A percentile compares a stretch with the other conserved stretches of the same genome.
Evolutionary conservation across 2,113 vertebrate species (phyloP).

Genomic region (Rhabdornis inornatus): DNA sequence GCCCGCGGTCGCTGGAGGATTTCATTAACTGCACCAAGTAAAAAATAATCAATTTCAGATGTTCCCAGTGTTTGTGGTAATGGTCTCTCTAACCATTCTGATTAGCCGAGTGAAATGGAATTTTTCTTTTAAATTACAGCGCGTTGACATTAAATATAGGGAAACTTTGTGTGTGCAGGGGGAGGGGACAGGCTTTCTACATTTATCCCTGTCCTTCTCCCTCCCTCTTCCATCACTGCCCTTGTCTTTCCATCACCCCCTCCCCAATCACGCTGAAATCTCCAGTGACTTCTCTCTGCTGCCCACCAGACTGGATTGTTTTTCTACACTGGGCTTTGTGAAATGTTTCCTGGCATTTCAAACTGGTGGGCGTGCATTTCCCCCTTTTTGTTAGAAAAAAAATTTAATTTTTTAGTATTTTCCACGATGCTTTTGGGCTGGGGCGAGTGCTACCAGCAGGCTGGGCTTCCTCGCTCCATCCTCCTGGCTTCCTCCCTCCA

Average conservation of each 20-base stretch:
- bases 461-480: not conserved
- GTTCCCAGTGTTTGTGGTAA: slow-evolving; percentile 73
- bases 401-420: not conserved
- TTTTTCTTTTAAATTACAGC: slow-evolving; percentile 73
- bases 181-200: not conserved
- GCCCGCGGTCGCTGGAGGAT: slow-evolving; percentile 53
- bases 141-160: slow-evolving; percentile 63
- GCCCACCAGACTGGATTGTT: not conserved
- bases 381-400: not conserved
- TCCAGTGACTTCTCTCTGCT: not conserved
- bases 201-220: not conserved
- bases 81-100: slow-evolving; percentile 72
- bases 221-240: not conserved
- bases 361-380: not conserved
- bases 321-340: not conserved
- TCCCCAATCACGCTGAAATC: accelerated
- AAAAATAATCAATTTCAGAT: slow-evolving; percentile 76
- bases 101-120: slow-evolving; percentile 72
- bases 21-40: slow-evolving; percentile 71
- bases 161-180: slow-evolving; percentile 5
- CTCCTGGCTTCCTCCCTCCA: not conserved
- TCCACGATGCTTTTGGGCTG: accelerated
- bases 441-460: not conserved
- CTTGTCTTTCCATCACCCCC: not conserved
- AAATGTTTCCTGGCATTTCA: not conserved